Evolutionary conservation across 2,888 invertebrate species (phyloP).

Genomic region (Neria commutata): DNA sequence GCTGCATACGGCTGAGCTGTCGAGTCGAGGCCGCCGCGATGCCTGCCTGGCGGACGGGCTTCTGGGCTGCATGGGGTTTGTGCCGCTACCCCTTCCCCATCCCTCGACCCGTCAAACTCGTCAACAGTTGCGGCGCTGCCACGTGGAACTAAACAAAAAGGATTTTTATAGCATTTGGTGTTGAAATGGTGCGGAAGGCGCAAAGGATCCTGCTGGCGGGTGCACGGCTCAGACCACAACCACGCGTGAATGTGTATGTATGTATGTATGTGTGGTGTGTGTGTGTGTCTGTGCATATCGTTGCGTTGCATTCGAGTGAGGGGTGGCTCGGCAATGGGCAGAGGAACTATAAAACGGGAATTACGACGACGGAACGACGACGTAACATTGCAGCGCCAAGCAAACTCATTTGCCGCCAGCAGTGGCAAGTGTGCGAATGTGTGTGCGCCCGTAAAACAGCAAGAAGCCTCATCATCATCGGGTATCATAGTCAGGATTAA

Average conservation of each 20-base stretch:
- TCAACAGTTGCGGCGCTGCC: not conserved
- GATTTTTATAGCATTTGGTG: slow-evolving; percentile 35
- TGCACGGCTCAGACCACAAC: slow-evolving; percentile 14
- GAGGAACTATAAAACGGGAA: slow-evolving; percentile 37
- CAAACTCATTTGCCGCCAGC: no score
- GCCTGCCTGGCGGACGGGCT: no score
- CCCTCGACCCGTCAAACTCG: not conserved
- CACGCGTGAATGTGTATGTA: slow-evolving; percentile 17
- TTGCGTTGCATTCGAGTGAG: slow-evolving; percentile 18
- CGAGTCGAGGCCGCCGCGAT: slow-evolving; percentile 10
- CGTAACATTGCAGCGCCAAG: slow-evolving; percentile 9
- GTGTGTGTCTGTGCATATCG: slow-evolving; percentile 21
- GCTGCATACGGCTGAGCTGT: slow-evolving; percentile 25
- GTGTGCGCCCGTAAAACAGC: slow-evolving; percentile 37
- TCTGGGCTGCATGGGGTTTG: not conserved
- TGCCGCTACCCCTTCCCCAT: slow-evolving; percentile 27
- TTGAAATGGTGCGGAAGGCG: slow-evolving; percentile 26
- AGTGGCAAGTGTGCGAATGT: slow-evolving; percentile 19
- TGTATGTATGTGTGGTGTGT: no score
- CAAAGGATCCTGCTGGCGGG: slow-evolving; percentile 5
- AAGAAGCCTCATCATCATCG: slow-evolving; percentile 27
- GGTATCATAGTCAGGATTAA: slow-evolving; percentile 36
- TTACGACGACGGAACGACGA: no score
- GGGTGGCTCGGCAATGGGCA: slow-evolving; percentile 6
- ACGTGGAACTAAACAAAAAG: slow-evolving; percentile 31